Conservation (phyloP, 2,797 vertebrate genomes). For the Urophycis tenuis region DNA sequence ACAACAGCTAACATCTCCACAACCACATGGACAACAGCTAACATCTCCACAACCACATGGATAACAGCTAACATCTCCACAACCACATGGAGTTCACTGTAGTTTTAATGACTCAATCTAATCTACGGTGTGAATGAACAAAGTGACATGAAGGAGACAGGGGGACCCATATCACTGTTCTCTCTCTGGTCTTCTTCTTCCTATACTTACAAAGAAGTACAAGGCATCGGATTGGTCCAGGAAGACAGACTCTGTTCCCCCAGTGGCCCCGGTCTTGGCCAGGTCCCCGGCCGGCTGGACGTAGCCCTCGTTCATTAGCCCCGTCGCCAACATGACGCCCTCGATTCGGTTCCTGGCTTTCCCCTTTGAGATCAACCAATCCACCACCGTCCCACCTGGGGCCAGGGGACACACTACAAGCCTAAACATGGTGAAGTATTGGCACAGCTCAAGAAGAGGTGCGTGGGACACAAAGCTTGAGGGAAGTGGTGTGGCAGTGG, state of each 20-base stretch:
- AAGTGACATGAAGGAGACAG: too few relatives aligned
- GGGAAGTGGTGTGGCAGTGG: not conserved
- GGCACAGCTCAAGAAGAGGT: too few relatives aligned
- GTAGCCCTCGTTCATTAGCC: slow-evolving; percentile 87
- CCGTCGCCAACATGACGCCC: slow-evolving; percentile 82
- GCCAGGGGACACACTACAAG: not conserved
- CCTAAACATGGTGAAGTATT: not conserved
- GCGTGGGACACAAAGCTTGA: too few relatives aligned
- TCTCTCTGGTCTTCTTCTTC: not conserved
- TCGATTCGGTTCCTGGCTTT: slow-evolving; percentile 82
- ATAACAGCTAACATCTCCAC: not conserved
- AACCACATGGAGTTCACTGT: not conserved
- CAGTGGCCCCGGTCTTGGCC: slow-evolving; percentile 76
- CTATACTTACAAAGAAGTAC: slow-evolving; percentile 89
- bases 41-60: not conserved
- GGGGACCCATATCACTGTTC: too few relatives aligned
- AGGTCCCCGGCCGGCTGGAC: slow-evolving; percentile 84
- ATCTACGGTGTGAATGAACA: too few relatives aligned
- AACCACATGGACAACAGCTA: not conserved
- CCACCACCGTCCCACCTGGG: slow-evolving; percentile 80
- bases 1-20: not conserved
- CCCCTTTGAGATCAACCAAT: slow-evolving; percentile 83
- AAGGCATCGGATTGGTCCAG: slow-evolving; percentile 80
- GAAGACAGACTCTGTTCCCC: slow-evolving; percentile 70
- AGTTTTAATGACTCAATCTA: too few relatives aligned